A percentile compares a stretch with the other conserved stretches of the same genome.
phyloP scores from a whole-genome alignment of 2,113 vertebrate species.

The Lutjanus erythropterus region DNA sequence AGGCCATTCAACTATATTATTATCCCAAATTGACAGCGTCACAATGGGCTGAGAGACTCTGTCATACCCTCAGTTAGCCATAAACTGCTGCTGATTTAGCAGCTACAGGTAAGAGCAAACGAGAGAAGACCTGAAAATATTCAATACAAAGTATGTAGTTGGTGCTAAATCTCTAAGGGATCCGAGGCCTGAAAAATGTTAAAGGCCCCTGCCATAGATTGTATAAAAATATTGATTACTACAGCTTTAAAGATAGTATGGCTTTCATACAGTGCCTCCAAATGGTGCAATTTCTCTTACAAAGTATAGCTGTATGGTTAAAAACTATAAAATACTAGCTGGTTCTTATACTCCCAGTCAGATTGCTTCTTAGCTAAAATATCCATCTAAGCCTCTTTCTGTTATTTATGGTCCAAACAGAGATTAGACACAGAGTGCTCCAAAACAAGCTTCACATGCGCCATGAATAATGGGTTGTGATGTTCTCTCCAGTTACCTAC shows the following conservation, averaged over 20 bases:
- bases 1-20: too few species aligned
- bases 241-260: neutral
- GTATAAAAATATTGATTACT: neutral
- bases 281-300: neutral
- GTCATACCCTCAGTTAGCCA: too few species aligned
- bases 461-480: conserved; percentile 50
- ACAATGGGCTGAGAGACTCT: too few species aligned
- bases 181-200: too few species aligned
- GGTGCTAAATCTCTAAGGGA: too few species aligned
- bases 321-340: neutral
- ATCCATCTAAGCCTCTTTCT: neutral
- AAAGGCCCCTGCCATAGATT: too few species aligned
- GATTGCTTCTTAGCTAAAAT: conserved; percentile 11
- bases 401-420: conserved; percentile 54
- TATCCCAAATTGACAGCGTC: too few species aligned
- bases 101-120: too few species aligned
- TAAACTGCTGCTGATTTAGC: too few species aligned
- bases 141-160: too few species aligned
- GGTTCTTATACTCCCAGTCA: neutral
- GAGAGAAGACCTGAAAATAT: too few species aligned
- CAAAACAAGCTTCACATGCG: conserved; percentile 52
- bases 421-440: conserved; percentile 45
- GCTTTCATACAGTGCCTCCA: neutral
- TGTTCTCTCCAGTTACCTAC: conserved; percentile 35
- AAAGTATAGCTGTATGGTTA: neutral